Evolutionary conservation across 2,113 vertebrate genomes (phyloP).

Genomic region (Fulmarus glacialis): DNA sequence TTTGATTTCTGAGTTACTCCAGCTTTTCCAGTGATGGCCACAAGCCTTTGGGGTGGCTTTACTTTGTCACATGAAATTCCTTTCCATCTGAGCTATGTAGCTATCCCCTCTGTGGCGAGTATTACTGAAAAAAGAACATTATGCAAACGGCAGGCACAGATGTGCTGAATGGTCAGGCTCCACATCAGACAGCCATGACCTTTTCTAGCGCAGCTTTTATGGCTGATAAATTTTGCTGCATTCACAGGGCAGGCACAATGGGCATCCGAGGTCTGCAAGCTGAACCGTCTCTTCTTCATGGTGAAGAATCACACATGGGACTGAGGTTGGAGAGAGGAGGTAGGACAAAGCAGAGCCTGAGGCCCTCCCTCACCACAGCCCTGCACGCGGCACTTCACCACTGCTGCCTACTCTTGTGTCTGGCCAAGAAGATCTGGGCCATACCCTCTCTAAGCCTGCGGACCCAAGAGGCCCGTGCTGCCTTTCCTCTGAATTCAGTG

Average conservation of each 20-base stretch:
- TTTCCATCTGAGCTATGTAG: background rate
- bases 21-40: background rate
- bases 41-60: background rate
- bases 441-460: background rate
- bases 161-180: background rate
- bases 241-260: background rate
- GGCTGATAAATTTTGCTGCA: background rate
- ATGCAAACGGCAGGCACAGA: rapidly evolving
- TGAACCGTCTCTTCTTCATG: background rate
- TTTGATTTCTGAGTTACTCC: background rate
- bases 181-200: rapidly evolving
- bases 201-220: background rate
- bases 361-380: background rate
- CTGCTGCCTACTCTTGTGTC: background rate
- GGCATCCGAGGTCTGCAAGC: background rate
- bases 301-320: background rate
- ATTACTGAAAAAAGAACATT: background rate
- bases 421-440: background rate
- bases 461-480: background rate
- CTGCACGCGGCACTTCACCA: background rate
- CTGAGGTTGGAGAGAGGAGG: background rate
- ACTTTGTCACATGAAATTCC: background rate
- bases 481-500: background rate
- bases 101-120: rapidly evolving
- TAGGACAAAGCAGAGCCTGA: background rate